Evolutionary conservation across 1,140 invertebrate genomes (phyloP).

Genomic region (Limonius californicus): DNA sequence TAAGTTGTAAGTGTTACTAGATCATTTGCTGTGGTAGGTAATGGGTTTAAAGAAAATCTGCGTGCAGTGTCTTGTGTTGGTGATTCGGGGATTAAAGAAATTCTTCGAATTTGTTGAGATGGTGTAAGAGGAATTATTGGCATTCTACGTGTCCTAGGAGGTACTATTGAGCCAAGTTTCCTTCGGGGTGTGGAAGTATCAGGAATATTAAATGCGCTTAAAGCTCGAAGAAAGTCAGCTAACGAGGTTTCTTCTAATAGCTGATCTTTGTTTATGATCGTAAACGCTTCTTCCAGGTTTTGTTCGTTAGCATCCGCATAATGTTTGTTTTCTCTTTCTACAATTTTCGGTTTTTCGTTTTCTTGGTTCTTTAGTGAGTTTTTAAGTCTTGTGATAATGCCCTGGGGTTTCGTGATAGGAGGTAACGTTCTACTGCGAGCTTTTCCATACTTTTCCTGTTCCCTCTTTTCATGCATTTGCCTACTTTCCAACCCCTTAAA

Average conservation of each 20-base stretch:
- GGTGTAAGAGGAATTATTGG: not conserved
- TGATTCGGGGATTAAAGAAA: not conserved
- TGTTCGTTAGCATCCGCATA: conserved; percentile 17
- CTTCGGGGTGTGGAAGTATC: conserved; percentile 44
- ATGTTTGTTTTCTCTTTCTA: conserved; percentile 21
- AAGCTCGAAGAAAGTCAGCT: conserved; percentile 67
- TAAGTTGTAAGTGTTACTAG: conserved; percentile 48
- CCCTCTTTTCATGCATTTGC: conserved; percentile 4
- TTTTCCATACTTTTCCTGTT: not conserved
- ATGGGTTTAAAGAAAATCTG: too few species aligned
- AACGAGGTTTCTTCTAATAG: conserved; percentile 71
- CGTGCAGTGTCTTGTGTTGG: too few species aligned
- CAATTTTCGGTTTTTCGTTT: conserved; percentile 21
- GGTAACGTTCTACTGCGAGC: not conserved
- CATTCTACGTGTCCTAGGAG: conserved; percentile 31
- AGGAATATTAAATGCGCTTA: conserved; percentile 51
- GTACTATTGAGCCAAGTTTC: conserved; percentile 54
- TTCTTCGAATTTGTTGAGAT: conserved; percentile 21
- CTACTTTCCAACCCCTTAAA: conserved; percentile 61
- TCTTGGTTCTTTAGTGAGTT: conserved; percentile 24
- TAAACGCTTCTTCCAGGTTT: not conserved
- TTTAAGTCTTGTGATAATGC: not conserved
- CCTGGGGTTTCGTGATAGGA: not conserved
- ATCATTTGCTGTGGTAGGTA: conserved; percentile 51
- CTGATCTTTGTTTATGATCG: conserved; percentile 38